A percentile compares a stretch with the other conserved stretches of the same genome.
Conservation (phyloP, 2,797 vertebrate genomes). For the Melanogrammus aeglefinus region DNA sequence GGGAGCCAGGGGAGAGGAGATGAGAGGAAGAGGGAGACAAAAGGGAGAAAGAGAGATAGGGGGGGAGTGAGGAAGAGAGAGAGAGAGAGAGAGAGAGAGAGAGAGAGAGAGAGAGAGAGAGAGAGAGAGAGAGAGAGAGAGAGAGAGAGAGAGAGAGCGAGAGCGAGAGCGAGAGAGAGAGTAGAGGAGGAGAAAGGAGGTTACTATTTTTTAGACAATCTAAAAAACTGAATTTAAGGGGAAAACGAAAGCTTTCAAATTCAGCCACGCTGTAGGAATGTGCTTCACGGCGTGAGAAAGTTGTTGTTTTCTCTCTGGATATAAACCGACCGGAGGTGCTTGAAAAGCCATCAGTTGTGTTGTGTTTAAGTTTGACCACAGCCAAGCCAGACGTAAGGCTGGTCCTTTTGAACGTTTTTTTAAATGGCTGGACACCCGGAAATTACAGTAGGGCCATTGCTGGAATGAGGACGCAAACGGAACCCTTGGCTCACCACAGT, state of each 20-base stretch:
- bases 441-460: not conserved
- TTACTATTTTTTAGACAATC: not conserved
- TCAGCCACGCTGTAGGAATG: not conserved
- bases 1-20: too few species aligned
- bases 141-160: not conserved
- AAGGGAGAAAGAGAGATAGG: too few species aligned
- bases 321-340: not conserved
- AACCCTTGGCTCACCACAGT: not conserved
- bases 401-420: slow-evolving; percentile 45
- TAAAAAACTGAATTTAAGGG: not conserved
- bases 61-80: not conserved
- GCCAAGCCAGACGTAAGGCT: slow-evolving; percentile 40
- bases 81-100: not conserved
- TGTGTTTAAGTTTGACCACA: slow-evolving; percentile 8
- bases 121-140: not conserved
- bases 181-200: not conserved
- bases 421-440: slow-evolving; percentile 18
- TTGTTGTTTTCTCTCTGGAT: not conserved
- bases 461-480: not conserved
- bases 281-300: too few species aligned
- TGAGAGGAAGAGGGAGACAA: too few species aligned
- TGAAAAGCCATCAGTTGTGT: not conserved
- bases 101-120: not conserved
- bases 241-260: not conserved
- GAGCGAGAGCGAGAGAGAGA: not conserved